These are phyloP conservation scores for Craseonycteris thonglongyai DNA, from an alignment of 2,113 vertebrate species.

Conservation along the genomic window DNA sequence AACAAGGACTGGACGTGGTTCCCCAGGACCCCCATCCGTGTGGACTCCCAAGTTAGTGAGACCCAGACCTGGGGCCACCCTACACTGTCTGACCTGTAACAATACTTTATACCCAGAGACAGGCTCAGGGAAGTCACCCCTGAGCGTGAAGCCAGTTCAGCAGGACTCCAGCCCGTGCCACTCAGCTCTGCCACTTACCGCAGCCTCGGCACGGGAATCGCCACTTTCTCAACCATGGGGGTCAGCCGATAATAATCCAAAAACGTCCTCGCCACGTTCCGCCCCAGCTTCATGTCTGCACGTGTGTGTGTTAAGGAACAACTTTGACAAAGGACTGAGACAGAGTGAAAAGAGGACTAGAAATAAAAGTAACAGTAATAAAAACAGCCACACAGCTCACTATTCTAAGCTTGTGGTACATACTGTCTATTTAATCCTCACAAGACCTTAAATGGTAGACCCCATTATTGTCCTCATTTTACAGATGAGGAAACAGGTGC, in stretches of 20 bases:
- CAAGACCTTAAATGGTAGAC: background rate
- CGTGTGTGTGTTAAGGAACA: slow-evolving; percentile 81
- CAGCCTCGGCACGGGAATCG: slow-evolving; percentile 77
- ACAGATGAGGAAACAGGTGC: background rate
- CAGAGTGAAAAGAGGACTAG: background rate
- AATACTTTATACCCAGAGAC: background rate
- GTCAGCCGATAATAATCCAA: slow-evolving; percentile 96
- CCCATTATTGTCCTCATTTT: background rate
- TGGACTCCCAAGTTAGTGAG: background rate
- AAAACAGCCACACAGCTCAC: background rate
- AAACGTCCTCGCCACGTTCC: slow-evolving; percentile 95
- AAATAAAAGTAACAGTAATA: background rate
- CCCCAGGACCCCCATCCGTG: background rate
- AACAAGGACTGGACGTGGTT: background rate
- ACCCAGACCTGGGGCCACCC: background rate
- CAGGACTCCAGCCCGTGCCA: background rate
- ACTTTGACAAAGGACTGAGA: slow-evolving; percentile 14
- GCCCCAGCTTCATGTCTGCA: slow-evolving; percentile 96
- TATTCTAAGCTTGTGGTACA: background rate
- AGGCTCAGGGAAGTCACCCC: background rate
- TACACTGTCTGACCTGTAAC: background rate
- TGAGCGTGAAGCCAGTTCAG: background rate
- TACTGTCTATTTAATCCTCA: background rate
- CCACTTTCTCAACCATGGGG: slow-evolving; percentile 81
- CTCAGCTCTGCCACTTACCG: slow-evolving; percentile 73